phyloP scores from a whole-genome alignment of 2,797 vertebrate species.

The Cottoperca gobio region DNA sequence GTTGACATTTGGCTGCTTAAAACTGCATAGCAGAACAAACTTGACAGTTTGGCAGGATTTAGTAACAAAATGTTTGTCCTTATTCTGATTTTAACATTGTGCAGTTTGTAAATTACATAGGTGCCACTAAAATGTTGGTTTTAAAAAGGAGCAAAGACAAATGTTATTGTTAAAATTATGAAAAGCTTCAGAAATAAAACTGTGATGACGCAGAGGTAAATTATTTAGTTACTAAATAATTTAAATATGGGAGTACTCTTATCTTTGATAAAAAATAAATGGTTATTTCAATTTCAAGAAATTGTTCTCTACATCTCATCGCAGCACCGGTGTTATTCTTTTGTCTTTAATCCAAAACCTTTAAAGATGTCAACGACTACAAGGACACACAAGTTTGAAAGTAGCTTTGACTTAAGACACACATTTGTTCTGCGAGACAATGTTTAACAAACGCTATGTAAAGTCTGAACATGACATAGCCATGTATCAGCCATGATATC shows the following conservation, averaged over 20 bases:
- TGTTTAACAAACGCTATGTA: slow-evolving; percentile 29
- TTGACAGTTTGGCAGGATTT: slow-evolving; percentile 28
- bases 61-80: slow-evolving; percentile 23
- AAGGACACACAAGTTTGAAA: slow-evolving; percentile 57
- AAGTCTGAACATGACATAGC: slow-evolving; percentile 4
- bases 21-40: slow-evolving; percentile 8
- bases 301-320: not conserved
- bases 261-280: slow-evolving; percentile 6
- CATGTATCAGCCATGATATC: not conserved
- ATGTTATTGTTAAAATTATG: not conserved
- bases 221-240: slow-evolving; percentile 57
- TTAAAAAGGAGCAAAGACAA: not conserved
- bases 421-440: slow-evolving; percentile 43
- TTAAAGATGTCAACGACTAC: slow-evolving; percentile 34
- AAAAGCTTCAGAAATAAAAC: not conserved
- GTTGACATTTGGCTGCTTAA: slow-evolving; percentile 16
- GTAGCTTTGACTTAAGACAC: slow-evolving; percentile 53
- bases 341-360: not conserved
- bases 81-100: slow-evolving; percentile 18
- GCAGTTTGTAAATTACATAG: slow-evolving; percentile 23
- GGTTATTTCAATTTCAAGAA: not conserved
- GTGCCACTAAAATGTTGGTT: slow-evolving; percentile 2
- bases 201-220: not conserved
- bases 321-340: not conserved
- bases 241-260: slow-evolving; percentile 11